Evolutionary conservation across 1,140 invertebrate genomes (phyloP), one percentile per base, ranked within the genome.

Genomic region (Kradibia gibbosae): DNA sequence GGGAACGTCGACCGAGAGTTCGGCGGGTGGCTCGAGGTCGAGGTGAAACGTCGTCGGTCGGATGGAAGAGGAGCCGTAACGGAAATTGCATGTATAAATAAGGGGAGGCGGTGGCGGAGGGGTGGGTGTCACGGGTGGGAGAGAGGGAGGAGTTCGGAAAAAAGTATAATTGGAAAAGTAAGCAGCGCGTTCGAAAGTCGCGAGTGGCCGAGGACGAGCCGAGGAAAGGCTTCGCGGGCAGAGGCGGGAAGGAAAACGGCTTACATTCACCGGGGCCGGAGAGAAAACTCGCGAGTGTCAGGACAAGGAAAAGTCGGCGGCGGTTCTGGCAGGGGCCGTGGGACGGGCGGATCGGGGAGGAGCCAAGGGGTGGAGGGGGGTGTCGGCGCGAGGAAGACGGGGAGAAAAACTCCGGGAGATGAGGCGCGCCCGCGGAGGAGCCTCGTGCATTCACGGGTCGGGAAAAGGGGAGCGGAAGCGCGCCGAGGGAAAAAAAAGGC

Each of bases 401-500:
- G 25, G 31, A 13, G 62, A 15, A 34, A 50, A 31, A 72, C 20
- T 45, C 25, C 45, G 45, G 1, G 48, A 53, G 65, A 78, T 39
- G 55, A 78, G 55, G 71, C 42, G 48, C 50, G 53, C 57, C 42
- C 15, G 48, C n/a, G 31, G 53, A 17, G 31, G 31, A 17, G 31
- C 60, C 31, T 34, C 15, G 60, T 57, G n/a, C 34, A 28, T 57
- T 31, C 36, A 55, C 39, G 39, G 15, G 45, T 3, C 34, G 7
- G 42, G 15, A 72, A 50, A 50, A 31, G 31, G 45, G 25, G 70
- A 42, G n/a, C 42, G 70, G 28, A 42, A 75, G 53, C 50, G 8
- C 22, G n/a, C n/a, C n/a, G n/a, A 57, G 20, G 28, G 34, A 57
- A 57, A 57, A 36, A 83, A 53, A 73, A 48, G 60, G 67, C 70